phyloP scores from a whole-genome alignment of 2,113 vertebrate species.

The Spilogale gracilis region DNA sequence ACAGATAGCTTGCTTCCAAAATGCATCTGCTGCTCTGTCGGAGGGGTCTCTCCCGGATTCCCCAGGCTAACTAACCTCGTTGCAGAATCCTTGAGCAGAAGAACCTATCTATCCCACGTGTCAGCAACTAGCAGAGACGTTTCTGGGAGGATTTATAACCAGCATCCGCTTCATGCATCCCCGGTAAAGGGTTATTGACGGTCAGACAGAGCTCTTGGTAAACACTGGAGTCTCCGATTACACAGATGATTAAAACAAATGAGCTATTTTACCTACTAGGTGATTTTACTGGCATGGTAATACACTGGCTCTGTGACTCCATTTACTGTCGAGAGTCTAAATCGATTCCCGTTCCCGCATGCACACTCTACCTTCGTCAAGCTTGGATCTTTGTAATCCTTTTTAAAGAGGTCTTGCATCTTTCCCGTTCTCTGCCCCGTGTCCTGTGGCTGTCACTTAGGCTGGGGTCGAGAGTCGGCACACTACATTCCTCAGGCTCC shows the following conservation, averaged over 20 bases:
- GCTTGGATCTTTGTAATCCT: not conserved
- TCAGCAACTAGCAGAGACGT: not conserved
- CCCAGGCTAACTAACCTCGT: not conserved
- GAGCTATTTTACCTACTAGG: not conserved
- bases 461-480: not conserved
- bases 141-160: not conserved
- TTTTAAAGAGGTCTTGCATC: not conserved
- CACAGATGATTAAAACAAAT: not conserved
- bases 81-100: conserved; percentile 5
- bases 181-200: not conserved
- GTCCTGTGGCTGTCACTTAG: not conserved
- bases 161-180: not conserved
- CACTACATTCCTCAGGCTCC: not conserved
- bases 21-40: not conserved
- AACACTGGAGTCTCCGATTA: conserved; percentile 16
- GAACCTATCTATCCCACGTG: not conserved
- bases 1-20: not conserved
- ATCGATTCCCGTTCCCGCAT: not conserved
- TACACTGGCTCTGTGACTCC: not conserved
- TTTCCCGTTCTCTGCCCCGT: not conserved
- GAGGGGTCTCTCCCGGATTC: too few relatives aligned
- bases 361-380: not conserved
- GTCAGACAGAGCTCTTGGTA: conserved; percentile 15
- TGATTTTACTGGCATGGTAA: not conserved
- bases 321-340: not conserved